Base-by-base conservation (phyloP, 2,113 vertebrate species). In the Tachysurus fulvidraco region DNA sequence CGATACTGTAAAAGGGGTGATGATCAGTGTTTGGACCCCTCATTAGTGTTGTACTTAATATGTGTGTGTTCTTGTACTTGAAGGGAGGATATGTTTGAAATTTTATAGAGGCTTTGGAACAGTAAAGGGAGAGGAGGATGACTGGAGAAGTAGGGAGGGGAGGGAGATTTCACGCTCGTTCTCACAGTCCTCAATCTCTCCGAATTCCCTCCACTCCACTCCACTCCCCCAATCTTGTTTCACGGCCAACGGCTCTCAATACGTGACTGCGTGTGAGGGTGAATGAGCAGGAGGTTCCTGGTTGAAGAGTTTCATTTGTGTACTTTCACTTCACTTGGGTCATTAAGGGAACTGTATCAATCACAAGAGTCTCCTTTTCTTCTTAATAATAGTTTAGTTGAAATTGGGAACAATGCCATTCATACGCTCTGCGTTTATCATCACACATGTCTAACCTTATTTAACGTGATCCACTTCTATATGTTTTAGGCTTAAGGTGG, bases 171-270 rank as follows among this genome's bases (percentile, higher is more conserved):
- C 36, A 44, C 25, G 30, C 55, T 81, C 21, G 46, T 90, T 90
- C 88, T 88, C 90, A 90, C 86, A 87, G 90, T 76, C 86, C 81
- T 86, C 71, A 46, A 11, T 79, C 85, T 91, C 85, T 69, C 76
- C 41, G 89, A 86, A 80, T 93, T 94, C 93, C 92, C 90, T 83
- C 92, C 94, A 93, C 84, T 87, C 92, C 94, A 93, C 84, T 87
- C 87, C 81, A 44, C 86, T 81, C 77, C 85, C 73, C 65, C 90
- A 91, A 90, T 92, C 92, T 88, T 90, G 91, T 93, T 93, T 94
- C 93, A 92, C 80, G 82, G 90, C 89, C 88, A 90, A 69, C 91
- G 89, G 71, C 36, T 90, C 88, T 92, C 89, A 93, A 89, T 91
- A 62, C 86, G 13, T 57, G 88, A 25, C 73, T 59, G 81, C 71